Evolutionary conservation across 2,797 vertebrate species (phyloP), one percentile per base, ranked within the genome.

Genomic region (Chelidonichthys spinosus): DNA sequence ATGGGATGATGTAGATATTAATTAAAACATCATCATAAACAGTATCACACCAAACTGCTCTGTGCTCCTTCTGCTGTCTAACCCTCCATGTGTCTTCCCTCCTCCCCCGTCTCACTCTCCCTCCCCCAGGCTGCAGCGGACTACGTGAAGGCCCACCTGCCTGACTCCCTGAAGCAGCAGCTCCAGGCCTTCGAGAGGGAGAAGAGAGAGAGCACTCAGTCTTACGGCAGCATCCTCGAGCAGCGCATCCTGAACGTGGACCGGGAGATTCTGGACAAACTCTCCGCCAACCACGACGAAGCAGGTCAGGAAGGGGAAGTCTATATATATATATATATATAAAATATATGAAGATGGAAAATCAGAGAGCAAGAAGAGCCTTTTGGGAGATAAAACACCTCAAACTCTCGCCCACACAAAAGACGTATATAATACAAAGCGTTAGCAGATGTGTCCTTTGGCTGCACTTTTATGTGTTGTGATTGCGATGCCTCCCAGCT

Each of bases 171-270:
- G 60, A 97, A 94, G 78, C 98, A 98, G 81, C 97, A 99, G 79
- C 97, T 99, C 81, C 96, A 97, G 81, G 93, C 95, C 72, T 97
- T 97, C 0, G 98, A 99, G 88, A 94, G 91, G 63, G 98, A 98
- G 90, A 98, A 96, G 93, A 96, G 96, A 91, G 97, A 99, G 73
- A 96, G 95, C 7, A 82, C 95, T 7, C 91, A 96, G 43, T 97
- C 97, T 5, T 96, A 98, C 74, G 95, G 96, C 82, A 96, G 94
- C 82, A 97, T 99, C 87, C 95, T 99, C 50, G 97, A 99, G 84
- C 97, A 99, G 90, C 96, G 97, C 83, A 99, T 99, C 89, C 87
- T 99, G 4, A 91, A 95, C 0, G 96, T 99, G 71, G 98, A 99
- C 81, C 93, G 96, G 18, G 97, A 99, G 86, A 97, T 99, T 94